Base-by-base conservation (phyloP, 2,888 invertebrate genomes). In the Drosophila lutescens region DNA sequence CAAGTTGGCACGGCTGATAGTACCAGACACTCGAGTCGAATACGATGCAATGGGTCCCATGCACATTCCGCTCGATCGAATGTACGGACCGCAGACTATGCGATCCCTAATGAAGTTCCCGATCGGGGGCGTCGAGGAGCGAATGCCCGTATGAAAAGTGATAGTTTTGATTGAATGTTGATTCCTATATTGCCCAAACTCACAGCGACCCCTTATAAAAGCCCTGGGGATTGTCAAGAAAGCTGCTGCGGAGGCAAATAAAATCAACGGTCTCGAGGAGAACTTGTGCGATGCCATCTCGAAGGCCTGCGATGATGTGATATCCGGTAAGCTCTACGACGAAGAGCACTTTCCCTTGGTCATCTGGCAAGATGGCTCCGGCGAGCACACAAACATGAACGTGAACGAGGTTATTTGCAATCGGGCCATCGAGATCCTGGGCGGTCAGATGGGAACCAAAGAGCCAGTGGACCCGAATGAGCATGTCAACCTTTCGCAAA, bases 291-390 rank as follows among this genome's bases (percentile, higher is more conserved):
- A 96, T 56, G 97, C 97, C 0, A 98, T 99, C 74, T 94, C 95
- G 68, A 93, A 95, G 91, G 99, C 98, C 20, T 96, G 97, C 9
- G 98, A 98, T 90, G 98, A 98, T 90, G 97, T 99, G 1, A 97
- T 98, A 75, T 95, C 95, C 47, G 99, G 98, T 30, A 96, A 97
- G 91, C 93, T 99, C 43, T 97, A 97, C 32, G 77, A 85, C 90
- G 97, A 98, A 23, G 51, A 81, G 3, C 98, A 99, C 92, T 99
- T 99, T 91, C 99, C 99, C 0, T 93, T 99, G 44, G 97, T 97
- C 71, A 97, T 99, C 88, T 99, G 99, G 99, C 99, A 99, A 93
- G 99, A 99, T 0, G 99, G 99, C 4, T 98, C 98, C 26, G 99
- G 99, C 5, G 98, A 98, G 0, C 99, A 99, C 93, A 96, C 96